Evolutionary conservation across 2,797 vertebrate species (phyloP), one percentile per base, ranked within the genome.

Genomic region (Halcyon leucocephala): DNA sequence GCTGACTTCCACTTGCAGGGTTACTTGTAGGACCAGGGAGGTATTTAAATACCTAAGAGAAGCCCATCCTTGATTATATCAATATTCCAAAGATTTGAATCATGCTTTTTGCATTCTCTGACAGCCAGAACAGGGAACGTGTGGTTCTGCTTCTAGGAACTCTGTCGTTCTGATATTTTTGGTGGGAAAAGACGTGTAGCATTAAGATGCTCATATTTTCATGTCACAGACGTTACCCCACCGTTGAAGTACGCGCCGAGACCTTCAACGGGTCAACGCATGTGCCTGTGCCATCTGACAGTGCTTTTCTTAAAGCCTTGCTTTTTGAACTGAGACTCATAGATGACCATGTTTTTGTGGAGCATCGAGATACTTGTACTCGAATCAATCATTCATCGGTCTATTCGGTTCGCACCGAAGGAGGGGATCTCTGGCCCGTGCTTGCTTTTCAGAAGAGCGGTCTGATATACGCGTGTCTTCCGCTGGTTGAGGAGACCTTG

Each of bases 211-310:
- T 95, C 33, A n/a, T 26, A 10, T 94, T 96, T 96, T 82, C 79
- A 14, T 84, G 41, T 94, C 62, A 20, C 97, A 99, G 99, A 85
- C 98, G 98, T 81, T 99, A 98, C 97, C 98, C 99, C 77, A 99
- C 99, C 2, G 99, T 99, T 37, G 99, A 99, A 97, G 97, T 98
- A 86, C 98, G 98, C 70, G 98, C 99, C 5, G 98, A 98, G 96
- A 86, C 58, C 61, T 98, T 99, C 96, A 99, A 98, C 13, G 98
- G 98, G 64, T n/a, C 97, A 67, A 98, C 97, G 5, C 99, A 99
- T 55, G 97, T 98, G 66, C 85, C 98, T 7, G 33, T 99, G 48
- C 99, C 99, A 19, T 98, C 99, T 37, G 99, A 99, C 54, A 71
- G 80, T 22, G 91, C 96, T 33, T 97, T 99, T 84, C 97, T 99